Base-by-base conservation (phyloP, 2,888 invertebrate genomes). In the Villa cingulata region DNA sequence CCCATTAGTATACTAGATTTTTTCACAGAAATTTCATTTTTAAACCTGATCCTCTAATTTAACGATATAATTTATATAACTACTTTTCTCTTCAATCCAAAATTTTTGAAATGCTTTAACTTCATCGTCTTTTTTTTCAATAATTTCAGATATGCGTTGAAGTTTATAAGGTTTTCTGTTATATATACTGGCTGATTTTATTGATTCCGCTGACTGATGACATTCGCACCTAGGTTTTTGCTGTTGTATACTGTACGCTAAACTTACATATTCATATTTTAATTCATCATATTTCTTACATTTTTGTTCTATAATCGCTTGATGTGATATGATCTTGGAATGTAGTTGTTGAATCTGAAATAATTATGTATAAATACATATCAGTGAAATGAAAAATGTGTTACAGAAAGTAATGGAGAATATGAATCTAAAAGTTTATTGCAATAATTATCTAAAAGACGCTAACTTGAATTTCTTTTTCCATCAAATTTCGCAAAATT, bases 21-120 rank as follows among this genome's bases (percentile, higher is more conserved):
- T 27, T 3, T 7, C 12, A 29, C 38, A 10, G 17, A 32, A 18
- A 19, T 27, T 34, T 14, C 36, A 37, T 19, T 23, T 15, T 9
- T 12, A n/a, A 5, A 53, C 53, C 16, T 48, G 34, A 15, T 53
- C 53, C 19, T 53, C 48, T 4, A 41, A 19, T 36, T 53, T 51
- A 7, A 36, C 16, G 18, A 47, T 52, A 18, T 38, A 34, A 14
- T 42, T 48, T 4, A 41, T 20, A 27, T 49, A 37, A 16, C 46
- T 37, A 38, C 41, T 48, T 32, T 48, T 48, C n/a, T 48, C 52
- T 15, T 48, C 41, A 12, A 15, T n/a, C 14, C 48, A 36, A 38
- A 37, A 46, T 44, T 49, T 45, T 27, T 52, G 48, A 5, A 48
- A 19, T 14, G 34, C 34, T 37, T 41, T 39, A 1, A 48, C 12